These are phyloP conservation scores for Hydrophis major DNA, from an alignment of 2,797 vertebrate species.

Conservation along the genomic window DNA sequence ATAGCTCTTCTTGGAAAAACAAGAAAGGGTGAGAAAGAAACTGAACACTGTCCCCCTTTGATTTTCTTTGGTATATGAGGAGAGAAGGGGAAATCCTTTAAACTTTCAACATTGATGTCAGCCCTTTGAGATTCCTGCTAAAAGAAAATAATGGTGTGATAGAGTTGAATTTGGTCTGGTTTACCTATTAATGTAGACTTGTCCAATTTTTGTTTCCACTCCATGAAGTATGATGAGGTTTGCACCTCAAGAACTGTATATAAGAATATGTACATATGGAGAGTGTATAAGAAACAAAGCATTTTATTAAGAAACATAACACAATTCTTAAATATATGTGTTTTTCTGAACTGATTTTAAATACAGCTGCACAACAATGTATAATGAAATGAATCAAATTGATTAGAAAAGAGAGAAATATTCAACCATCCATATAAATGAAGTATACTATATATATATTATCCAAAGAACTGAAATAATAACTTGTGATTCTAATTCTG, in stretches of 20 bases:
- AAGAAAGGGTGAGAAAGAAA: background rate
- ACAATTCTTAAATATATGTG: background rate
- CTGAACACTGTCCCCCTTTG: background rate
- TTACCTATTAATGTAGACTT: background rate
- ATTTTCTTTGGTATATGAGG: background rate
- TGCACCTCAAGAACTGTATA: background rate
- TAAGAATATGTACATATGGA: background rate
- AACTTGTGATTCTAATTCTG: constrained; percentile 4
- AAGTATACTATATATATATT: background rate
- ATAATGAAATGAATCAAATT: background rate
- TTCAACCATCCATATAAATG: background rate
- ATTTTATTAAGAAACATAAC: background rate
- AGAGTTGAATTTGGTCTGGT: background rate
- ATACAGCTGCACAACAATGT: background rate
- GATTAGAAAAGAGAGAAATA: background rate
- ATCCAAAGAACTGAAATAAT: background rate
- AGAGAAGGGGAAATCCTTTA: background rate
- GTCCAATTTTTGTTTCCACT: background rate
- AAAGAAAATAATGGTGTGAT: background rate
- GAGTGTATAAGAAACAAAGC: background rate
- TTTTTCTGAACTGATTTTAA: background rate
- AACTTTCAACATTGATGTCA: background rate
- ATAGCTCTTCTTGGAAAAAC: background rate
- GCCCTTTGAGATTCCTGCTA: background rate
- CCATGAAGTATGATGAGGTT: background rate